phyloP scores from a whole-genome alignment of 2,113 vertebrate species.

The Bubo bubo region DNA sequence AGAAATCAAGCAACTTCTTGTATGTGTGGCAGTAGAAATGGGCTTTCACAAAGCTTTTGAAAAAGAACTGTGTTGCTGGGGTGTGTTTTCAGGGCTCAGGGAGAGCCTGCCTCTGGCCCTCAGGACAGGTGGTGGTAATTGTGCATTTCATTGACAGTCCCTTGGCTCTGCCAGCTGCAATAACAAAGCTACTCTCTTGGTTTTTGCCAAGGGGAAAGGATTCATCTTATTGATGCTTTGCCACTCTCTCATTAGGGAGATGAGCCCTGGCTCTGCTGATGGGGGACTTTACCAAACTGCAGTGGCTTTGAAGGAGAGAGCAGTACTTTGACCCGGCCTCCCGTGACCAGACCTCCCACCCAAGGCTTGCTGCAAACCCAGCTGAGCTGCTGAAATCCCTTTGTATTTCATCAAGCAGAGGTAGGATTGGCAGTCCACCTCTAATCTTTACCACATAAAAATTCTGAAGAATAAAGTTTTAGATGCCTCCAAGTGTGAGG shows the following conservation, averaged over 20 bases:
- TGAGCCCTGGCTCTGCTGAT: background rate
- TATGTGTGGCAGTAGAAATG: fast-evolving
- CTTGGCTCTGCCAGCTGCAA: background rate
- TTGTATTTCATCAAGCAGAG: background rate
- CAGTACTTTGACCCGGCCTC: background rate
- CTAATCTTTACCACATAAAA: background rate
- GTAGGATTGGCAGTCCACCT: background rate
- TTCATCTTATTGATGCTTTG: background rate
- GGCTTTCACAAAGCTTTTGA: background rate
- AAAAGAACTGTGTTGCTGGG: background rate
- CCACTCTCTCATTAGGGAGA: background rate
- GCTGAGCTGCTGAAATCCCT: background rate
- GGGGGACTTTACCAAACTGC: background rate
- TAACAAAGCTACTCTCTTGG: background rate
- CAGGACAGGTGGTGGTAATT: background rate
- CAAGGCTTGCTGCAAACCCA: background rate
- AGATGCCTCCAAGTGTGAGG: fast-evolving
- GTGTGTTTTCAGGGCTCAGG: background rate
- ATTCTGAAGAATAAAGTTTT: background rate
- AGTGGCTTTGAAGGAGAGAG: background rate
- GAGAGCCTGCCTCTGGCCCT: background rate
- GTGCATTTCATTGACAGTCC: background rate
- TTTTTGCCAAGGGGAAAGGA: background rate
- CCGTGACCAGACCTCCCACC: background rate
- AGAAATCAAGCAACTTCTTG: background rate